Evolutionary conservation across 2,888 invertebrate genomes (phyloP).

Genomic region (Microplitis deprimator): DNA sequence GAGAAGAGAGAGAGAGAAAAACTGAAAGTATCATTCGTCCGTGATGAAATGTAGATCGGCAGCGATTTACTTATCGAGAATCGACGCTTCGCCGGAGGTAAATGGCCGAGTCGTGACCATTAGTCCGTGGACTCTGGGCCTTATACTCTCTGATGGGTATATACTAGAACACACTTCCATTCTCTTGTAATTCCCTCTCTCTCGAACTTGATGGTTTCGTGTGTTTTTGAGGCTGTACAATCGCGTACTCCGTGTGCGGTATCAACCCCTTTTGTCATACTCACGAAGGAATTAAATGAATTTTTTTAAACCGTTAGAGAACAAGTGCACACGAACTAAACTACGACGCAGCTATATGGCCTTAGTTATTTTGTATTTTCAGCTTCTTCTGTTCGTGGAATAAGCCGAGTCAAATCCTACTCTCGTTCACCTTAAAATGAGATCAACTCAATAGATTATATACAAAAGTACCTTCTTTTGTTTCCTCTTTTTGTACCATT

Average conservation of each 20-base stretch:
- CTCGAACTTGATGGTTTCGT: slow-evolving; percentile 1
- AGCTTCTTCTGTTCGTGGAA: neutral
- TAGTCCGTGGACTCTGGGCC: slow-evolving; percentile 67
- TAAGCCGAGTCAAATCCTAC: neutral
- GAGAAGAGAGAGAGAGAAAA: neutral
- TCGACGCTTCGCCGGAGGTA: slow-evolving; percentile 76
- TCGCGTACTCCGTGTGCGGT: slow-evolving; percentile 27
- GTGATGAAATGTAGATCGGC: slow-evolving; percentile 75
- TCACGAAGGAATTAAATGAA: slow-evolving; percentile 5
- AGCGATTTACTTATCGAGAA: slow-evolving; percentile 76
- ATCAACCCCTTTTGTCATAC: neutral
- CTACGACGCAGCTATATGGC: neutral
- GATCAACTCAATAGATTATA: neutral
- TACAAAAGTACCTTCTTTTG: neutral
- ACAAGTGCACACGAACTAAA: slow-evolving; percentile 12
- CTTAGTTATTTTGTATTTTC: neutral
- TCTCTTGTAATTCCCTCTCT: neutral
- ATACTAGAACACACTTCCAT: slow-evolving; percentile 22
- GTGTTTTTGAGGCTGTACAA: slow-evolving; percentile 14
- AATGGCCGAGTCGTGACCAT: slow-evolving; percentile 77
- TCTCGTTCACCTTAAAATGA: neutral
- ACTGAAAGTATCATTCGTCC: slow-evolving; percentile 59
- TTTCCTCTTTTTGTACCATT: neutral
- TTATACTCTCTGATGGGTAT: slow-evolving; percentile 3
- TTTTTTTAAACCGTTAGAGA: neutral